These are phyloP conservation scores for Masticophis lateralis DNA, from an alignment of 2,797 vertebrate species.

Conservation along the genomic window DNA sequence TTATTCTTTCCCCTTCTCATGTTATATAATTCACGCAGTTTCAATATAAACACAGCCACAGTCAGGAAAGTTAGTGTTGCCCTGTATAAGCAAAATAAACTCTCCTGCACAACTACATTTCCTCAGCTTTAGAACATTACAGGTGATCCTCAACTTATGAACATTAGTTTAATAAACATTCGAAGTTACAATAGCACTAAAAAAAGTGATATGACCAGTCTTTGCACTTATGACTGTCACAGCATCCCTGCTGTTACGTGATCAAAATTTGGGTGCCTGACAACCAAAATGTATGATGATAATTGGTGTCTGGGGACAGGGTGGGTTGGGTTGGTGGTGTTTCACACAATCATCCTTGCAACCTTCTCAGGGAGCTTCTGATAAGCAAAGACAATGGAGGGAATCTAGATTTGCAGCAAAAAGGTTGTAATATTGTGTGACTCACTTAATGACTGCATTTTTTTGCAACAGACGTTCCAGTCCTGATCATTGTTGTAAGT, in stretches of 20 bases:
- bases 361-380: neutral
- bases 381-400: neutral
- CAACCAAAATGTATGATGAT: neutral
- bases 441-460: neutral
- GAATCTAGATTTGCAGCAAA: neutral
- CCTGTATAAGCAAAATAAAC: neutral
- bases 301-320: neutral
- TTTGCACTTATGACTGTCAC: neutral
- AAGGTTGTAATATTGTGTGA: neutral
- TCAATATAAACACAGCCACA: neutral
- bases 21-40: neutral
- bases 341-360: neutral
- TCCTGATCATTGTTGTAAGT: neutral
- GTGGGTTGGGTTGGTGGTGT: too few species aligned
- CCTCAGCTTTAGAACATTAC: neutral
- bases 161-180: neutral
- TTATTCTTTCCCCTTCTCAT: neutral
- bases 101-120: neutral
- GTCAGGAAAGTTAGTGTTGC: neutral
- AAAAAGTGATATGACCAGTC: neutral
- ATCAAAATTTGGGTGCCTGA: neutral
- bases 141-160: neutral
- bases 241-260: neutral
- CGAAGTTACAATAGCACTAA: neutral
- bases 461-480: neutral